Evolutionary conservation across 2,888 invertebrate genomes (phyloP), one percentile per base, ranked within the genome.

Genomic region (Latheticus oryzae): DNA sequence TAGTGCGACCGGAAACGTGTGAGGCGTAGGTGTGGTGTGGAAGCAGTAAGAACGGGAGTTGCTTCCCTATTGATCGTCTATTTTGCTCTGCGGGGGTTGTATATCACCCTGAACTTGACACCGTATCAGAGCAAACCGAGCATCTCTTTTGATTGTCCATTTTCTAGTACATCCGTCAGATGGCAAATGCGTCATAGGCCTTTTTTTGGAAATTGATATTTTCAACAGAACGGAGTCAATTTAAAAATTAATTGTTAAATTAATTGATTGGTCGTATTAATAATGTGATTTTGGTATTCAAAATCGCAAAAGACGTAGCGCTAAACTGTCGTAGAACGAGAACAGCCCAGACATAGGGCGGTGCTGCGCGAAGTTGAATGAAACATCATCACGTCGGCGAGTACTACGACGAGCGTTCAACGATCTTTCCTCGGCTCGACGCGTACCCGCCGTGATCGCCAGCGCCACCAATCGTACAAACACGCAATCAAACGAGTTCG

Each of bases 381-480:
- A 76, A 77, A 70, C 73, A 66, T 69, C 68, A 66, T 70, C 70
- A 63, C 68, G 35, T 61, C 64, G 61, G n/a, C n/a, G n/a, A 67
- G 75, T 76, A 76, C 75, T 76, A 77, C 74, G 50, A 64, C 73
- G 64, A 70, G 74, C 76, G 78, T 77, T 70, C 77, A 77, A 77
- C 78, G 77, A 76, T 77, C 76, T 72, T 73, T 65, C 53, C 62
- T 66, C 66, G 66, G 58, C 58, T 32, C 57, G 54, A 35, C 53
- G 60, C 59, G 58, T 60, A 58, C 63, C 40, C 61, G 60, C 60
- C 60, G 60, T 64, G 66, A 64, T 50, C 17, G 45, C n/a, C 32
- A 70, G 74, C 75, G 76, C 76, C 74, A 53, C 69, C 32, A 68
- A 67, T 73, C 28, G 12, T n/a, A 28, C 40, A 38, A 38, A 17